Evolutionary conservation across 2,113 vertebrate species (phyloP), one percentile per base, ranked within the genome.

Genomic region (Apodemus speciosus): DNA sequence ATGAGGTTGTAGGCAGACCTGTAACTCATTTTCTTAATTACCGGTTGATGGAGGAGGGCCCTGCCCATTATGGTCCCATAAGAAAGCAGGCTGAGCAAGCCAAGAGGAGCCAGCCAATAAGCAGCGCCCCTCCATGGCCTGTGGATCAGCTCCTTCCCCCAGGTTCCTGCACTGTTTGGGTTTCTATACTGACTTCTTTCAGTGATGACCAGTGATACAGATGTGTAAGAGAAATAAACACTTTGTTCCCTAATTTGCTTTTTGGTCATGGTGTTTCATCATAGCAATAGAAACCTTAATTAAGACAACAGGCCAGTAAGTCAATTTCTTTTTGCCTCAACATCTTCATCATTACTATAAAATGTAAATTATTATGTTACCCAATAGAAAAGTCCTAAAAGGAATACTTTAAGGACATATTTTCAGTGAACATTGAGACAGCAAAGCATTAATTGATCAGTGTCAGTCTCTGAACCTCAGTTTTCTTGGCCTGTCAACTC

Each of bases 361-460:
- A 32, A 16, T 43, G 38, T 43, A 62, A 94, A 94, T 88, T 83
- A 91, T 69, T 95, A 25, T 53, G 38, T 92, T 90, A 83, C 2
- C 32, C 53, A 73, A 6, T 15, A 49, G 73, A 73, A 75, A 73
- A 72, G 25, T 85, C 51, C 71, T 81, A 51, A 87, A 71, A 90
- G 21, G 6, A 13, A 87, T 25, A 56, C 51, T 64, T 9, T 90
- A 27, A 87, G 3, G 25, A 66, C 14, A 66, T 85, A 20, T 4
- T 94, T 79, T 75, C 56, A 73, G 27, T 94, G 79, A 73, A 4
- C 30, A 21, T 15, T 68, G 14, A 62, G 56, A 40, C 40, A 16
- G 43, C 62, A 81, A 69, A 69, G 35, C 43, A 4, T 27, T 89
- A 86, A 40, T 32, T 53, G 10, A 27, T 69, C 32, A 84, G 6